Evolutionary conservation across 92 coral and sea anemone genomes (phyloP), one percentile per base, ranked within the genome.

Genomic region (Porites evermanni): DNA sequence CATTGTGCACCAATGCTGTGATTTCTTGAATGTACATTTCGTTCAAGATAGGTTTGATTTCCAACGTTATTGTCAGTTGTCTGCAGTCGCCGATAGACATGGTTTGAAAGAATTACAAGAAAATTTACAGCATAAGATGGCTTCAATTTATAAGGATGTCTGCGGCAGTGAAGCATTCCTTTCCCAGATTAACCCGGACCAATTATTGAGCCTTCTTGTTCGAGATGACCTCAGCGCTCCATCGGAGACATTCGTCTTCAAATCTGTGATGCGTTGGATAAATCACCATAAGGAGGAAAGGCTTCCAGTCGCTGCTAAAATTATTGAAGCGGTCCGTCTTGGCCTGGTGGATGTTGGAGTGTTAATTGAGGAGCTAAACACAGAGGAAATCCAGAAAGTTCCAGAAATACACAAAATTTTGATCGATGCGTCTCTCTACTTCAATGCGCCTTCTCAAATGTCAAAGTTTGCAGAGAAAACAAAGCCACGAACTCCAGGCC

Each of bases 261-360:
- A 89, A 74, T 85, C 89, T 19, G 91, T 91, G 56, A 73, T 88
- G 60, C 87, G 81, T 67, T 94, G 94, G 94, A 68, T 94, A 29
- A 74, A 75, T 18, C 82, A 79, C 71, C 80, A 89, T 52, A 58
- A 76, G 60, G 71, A 76, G 53, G 80, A 56, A 21, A 82, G 93
- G 70, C 47, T 23, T 21, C 79, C 80, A 50, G 24, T 79, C 56
- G 93, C 88, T 12, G 78, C 76, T 18, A 83, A 87, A 72, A 38
- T 87, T 18, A 58, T 90, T 53, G 88, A 87, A 69, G 84, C 86
- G 2, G 91, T 90, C 72, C 72, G 91, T 47, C 75, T 90, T 20
- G 93, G 93, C 14, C 85, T 87, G 59, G 77, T 72, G 58, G 77
- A 72, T 72, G 51, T 72, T 72, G 26, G 19, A 16, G 23, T 51